Evolutionary conservation across 1,140 invertebrate species (phyloP).

Genomic region (Aphidius ervi): DNA sequence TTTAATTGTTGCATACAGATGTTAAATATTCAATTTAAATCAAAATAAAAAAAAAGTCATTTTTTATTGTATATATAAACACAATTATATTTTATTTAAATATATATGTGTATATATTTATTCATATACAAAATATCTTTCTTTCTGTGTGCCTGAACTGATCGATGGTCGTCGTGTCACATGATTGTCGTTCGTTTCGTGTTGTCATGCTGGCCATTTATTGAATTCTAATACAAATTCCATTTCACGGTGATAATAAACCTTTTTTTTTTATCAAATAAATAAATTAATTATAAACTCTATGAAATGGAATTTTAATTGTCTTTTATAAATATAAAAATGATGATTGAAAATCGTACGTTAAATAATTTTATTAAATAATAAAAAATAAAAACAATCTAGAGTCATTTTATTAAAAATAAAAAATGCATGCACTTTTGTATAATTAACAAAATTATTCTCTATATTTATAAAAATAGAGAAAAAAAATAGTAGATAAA

Average conservation of each 20-base stretch:
- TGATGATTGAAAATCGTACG: background rate
- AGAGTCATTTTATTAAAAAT: too few species aligned
- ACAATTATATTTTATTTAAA: too few species aligned
- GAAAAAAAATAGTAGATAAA: conserved; percentile 8
- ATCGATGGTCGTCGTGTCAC: conserved; percentile 55
- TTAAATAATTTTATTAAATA: conserved; percentile 3
- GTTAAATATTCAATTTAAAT: background rate
- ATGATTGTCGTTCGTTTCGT: conserved; percentile 56
- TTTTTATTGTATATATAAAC: too few species aligned
- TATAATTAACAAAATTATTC: background rate
- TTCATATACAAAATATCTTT: conserved; percentile 33
- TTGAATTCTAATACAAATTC: conserved; percentile 5
- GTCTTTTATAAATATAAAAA: background rate
- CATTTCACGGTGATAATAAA: conserved; percentile 15
- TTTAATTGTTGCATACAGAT: conserved; percentile 27
- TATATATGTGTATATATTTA: too few species aligned
- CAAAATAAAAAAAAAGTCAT: too few species aligned
- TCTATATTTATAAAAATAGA: conserved; percentile 1
- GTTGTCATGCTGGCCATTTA: conserved; percentile 56
- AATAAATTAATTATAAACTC: too few species aligned
- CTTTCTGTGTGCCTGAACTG: conserved; percentile 55
- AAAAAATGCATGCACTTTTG: too few species aligned
- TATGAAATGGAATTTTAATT: too few species aligned
- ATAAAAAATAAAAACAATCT: background rate
- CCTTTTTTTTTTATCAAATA: background rate